These are phyloP conservation scores for Gortyna flavago DNA, from an alignment of 2,888 invertebrate species.

Conservation along the genomic window DNA sequence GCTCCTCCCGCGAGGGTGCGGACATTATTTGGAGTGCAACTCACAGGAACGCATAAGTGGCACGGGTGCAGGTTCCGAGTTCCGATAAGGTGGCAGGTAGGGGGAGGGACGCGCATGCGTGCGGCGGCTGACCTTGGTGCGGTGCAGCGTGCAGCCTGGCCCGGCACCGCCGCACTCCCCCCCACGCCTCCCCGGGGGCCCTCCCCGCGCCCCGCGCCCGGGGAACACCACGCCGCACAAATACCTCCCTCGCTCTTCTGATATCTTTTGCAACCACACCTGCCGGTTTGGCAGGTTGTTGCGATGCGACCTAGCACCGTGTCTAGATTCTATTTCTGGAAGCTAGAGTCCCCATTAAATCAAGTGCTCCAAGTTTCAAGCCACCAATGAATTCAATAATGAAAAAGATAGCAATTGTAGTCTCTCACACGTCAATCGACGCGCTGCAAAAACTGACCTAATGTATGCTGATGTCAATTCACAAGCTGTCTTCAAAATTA, in stretches of 20 bases:
- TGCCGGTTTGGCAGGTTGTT: conserved; percentile 88
- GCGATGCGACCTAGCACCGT: conserved; percentile 81
- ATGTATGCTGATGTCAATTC: conserved; percentile 51
- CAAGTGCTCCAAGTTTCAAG: conserved; percentile 44
- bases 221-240: conserved; percentile 74
- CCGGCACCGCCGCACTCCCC: conserved; percentile 64
- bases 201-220: conserved; percentile 66
- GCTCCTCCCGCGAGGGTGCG: conserved; percentile 50
- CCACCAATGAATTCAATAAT: conserved; percentile 44
- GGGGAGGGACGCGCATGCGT: conserved; percentile 84
- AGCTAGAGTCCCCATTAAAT: conserved; percentile 71
- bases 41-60: conserved; percentile 79
- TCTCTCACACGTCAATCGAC: conserved; percentile 41
- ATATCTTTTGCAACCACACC: conserved; percentile 81
- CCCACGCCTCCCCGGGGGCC: conserved; percentile 55
- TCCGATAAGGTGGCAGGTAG: conserved; percentile 66
- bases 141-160: conserved; percentile 88
- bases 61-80: conserved; percentile 78
- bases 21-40: conserved; percentile 78
- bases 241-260: conserved; percentile 76
- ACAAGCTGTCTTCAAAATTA: conserved; percentile 50
- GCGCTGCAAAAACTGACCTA: conserved; percentile 52
- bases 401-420: conserved; percentile 53
- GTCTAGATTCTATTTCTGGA: conserved; percentile 86
- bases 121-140: conserved; percentile 88